phyloP scores from a whole-genome alignment of 2,797 vertebrate species.

The Clamator glandarius region DNA sequence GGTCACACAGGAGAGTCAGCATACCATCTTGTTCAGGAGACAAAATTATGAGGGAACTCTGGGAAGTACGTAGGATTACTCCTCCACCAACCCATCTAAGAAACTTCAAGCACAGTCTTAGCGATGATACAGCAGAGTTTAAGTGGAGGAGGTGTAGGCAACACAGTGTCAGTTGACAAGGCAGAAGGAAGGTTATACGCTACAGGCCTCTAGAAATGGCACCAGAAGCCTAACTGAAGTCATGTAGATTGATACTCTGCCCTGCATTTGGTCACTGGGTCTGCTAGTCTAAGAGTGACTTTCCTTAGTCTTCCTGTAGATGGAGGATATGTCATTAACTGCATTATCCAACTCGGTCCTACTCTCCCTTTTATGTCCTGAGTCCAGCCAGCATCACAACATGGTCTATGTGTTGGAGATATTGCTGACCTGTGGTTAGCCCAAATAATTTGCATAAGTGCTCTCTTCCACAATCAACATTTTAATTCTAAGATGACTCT shows the following conservation, averaged over 20 bases:
- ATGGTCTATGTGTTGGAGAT: fast-evolving
- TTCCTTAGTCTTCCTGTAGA: not conserved
- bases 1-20: not conserved
- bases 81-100: not conserved
- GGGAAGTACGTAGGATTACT: not conserved
- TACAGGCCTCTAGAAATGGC: not conserved
- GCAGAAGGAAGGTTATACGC: not conserved
- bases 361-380: not conserved
- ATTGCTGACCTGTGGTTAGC: not conserved
- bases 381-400: not conserved
- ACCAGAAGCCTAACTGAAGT: not conserved
- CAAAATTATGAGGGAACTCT: not conserved
- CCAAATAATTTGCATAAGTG: not conserved
- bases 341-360: not conserved
- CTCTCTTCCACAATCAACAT: not conserved
- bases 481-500: not conserved
- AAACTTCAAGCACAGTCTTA: not conserved
- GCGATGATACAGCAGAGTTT: not conserved
- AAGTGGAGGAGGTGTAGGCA: not conserved
- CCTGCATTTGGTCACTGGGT: not conserved
- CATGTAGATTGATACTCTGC: not conserved
- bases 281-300: not conserved
- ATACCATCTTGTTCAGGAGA: not conserved
- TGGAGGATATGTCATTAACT: not conserved
- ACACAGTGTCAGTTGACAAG: not conserved